Conservation (phyloP, 2,797 vertebrate species). For the Typhlichthys eigenmanni region DNA sequence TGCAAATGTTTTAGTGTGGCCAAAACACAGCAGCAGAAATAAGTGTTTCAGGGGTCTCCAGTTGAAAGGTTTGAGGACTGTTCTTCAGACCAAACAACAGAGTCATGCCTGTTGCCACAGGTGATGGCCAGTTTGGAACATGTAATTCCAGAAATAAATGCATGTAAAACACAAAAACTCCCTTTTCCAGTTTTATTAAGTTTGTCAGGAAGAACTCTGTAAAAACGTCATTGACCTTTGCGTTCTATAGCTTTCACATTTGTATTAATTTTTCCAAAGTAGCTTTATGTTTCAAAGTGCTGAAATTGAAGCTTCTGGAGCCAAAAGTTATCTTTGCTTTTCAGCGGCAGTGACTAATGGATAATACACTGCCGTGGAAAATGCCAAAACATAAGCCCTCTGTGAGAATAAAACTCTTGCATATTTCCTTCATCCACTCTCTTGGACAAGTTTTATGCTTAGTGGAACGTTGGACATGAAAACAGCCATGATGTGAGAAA, state of each 20-base stretch:
- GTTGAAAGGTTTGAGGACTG: background rate
- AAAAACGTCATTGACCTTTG: constrained; percentile 4
- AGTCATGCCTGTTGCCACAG: background rate
- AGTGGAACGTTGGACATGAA: no score
- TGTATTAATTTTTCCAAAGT: constrained; percentile 13
- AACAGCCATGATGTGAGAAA: no score
- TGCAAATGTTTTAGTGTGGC: no score
- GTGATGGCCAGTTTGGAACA: background rate
- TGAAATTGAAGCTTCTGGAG: constrained; percentile 41
- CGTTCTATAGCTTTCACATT: background rate
- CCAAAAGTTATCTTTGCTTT: constrained; percentile 38
- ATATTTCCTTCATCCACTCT: background rate
- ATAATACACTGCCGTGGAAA: constrained; percentile 26
- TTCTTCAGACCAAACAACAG: background rate
- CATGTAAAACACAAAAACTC: background rate
- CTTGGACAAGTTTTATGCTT: no score
- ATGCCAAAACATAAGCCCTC: constrained; percentile 17
- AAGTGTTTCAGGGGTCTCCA: background rate
- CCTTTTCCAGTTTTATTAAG: no score
- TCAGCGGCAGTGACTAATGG: constrained; percentile 41
- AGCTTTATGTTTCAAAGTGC: constrained; percentile 43
- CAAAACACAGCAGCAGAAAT: no score
- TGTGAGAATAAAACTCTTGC: constrained; percentile 23
- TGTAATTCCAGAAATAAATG: background rate
- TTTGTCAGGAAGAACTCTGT: background rate